Percentiles rank a stretch among this genome's conserved stretches.
phyloP scores from a whole-genome alignment of 1,140 invertebrate genomes.

The Hestina assimilis region DNA sequence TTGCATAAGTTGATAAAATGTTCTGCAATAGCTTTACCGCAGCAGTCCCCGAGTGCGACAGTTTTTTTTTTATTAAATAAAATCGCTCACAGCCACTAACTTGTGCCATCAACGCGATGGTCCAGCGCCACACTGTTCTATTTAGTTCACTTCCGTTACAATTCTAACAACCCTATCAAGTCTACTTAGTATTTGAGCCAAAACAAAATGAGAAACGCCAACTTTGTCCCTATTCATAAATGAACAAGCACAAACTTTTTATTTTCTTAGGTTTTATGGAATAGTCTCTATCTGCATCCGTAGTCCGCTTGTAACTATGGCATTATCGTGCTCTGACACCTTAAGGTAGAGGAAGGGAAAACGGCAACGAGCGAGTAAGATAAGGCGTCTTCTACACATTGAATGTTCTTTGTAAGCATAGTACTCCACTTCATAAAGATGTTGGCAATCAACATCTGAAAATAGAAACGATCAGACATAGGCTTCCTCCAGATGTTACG shows the following conservation, averaged over 20 bases:
- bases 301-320: no score
- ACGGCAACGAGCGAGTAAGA: no score
- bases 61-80: background rate
- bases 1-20: background rate
- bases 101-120: conserved; percentile 3
- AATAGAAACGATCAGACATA: no score
- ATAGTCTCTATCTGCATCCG: no score
- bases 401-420: no score
- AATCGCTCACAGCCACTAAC: conserved; percentile 4
- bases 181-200: conserved; percentile 30
- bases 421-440: no score
- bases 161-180: conserved; percentile 26
- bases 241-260: background rate
- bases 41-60: background rate
- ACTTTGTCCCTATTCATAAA: background rate
- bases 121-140: conserved; percentile 26
- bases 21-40: background rate
- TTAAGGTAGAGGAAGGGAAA: no score
- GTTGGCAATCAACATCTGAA: no score
- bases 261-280: no score
- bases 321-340: no score
- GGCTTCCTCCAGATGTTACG: no score
- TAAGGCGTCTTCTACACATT: no score
- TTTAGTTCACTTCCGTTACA: conserved; percentile 27
- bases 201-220: conserved; percentile 17